Base-by-base conservation (phyloP, 2,888 invertebrate genomes). In the Dasysyrphus tricinctus region DNA sequence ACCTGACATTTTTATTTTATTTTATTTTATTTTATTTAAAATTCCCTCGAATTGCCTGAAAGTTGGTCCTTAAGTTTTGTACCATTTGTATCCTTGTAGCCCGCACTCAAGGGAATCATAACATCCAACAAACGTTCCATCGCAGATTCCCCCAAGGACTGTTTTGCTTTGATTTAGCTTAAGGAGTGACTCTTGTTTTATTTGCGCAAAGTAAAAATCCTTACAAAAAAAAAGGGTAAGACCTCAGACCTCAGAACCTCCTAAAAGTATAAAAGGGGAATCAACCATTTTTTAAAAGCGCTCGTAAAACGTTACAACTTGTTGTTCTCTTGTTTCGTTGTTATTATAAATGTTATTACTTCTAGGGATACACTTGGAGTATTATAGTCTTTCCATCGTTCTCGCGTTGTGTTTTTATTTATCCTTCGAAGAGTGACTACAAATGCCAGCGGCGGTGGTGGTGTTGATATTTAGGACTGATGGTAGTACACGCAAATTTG, bases 271-370 rank as follows among this genome's bases (percentile, higher is more conserved):
- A 1, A 16, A n/a, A 56, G 14, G 37, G 19, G 76, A 47, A 37
- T 56, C 51, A 78, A 74, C 73, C 77, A 77, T 77, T 69, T 69
- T 54, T 85, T 74, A 81, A 77, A 74, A 85, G 42, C 29, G 44
- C 49, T 81, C 85, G 63, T 85, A 81, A 85, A 81, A 81, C 78
- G 77, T 85, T 81, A 85, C 81, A 85, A 85, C 85, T 85, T 85
- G 85, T 85, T 85, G 81, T 85, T 77, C 77, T 42, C 77, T 65
- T 74, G 77, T 78, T 78, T 73, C 49, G 76, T 67, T 67, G 59
- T 77, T 81, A 70, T 74, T 42, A 39, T 29, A 70, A 39, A 39
- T 57, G 42, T 51, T 69, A 42, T 44, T 70, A 47, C 49, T 70
- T 39, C 61, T 39, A 19, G 14, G 47, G 47, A 49, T 32, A 44